Evolutionary conservation across 2,113 vertebrate genomes (phyloP), one percentile per base, ranked within the genome.

Genomic region (Dasypus novemcinctus): DNA sequence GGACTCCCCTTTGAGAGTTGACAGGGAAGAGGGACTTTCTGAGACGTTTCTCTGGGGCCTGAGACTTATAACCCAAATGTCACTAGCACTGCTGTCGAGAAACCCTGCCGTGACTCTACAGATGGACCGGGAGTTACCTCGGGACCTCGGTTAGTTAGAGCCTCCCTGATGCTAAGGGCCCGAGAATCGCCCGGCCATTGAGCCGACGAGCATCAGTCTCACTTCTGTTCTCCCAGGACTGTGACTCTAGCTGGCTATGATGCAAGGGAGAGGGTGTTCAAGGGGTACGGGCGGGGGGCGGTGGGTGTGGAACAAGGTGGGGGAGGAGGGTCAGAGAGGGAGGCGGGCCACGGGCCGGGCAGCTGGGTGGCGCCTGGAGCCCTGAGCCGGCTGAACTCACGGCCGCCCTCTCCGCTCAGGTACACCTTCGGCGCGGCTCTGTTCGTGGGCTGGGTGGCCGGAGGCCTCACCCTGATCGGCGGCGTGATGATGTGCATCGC

Each of bases 371-470:
- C 84, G 11, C 71, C 69, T 87, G 20, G 36, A 54, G 49, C 20
- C 36, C 5, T 4, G 41, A 38, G 41, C 36, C 31, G 5, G 0
- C 38, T 41, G 20, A 33, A 14, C 31, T 95, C 80, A 94, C 10
- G 2, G 29, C 29, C 36, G 11, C 29, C 27, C 94, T 66, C 93
- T 4, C 86, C 71, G 69, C 95, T n/a, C 95, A 99, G 99, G 98
- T 99, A 99, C 95, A 99, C 99, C 2, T 99, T 99, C 59, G 99
- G 99, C 27, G 97, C 99, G 0, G 99, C 99, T 78, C 98, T 99
- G 29, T 99, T 99, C 0, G 99, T 99, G 4, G 99, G 99, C n/a
- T 99, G 99, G 99, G 98, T 99, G 0, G 99, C 99, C 0, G 99
- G 98, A 1, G 99, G 99, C 63, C 95, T 99, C 97, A 96, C 99